phyloP scores from a whole-genome alignment of 2,888 invertebrate genomes.

The Agapostemon virescens region DNA sequence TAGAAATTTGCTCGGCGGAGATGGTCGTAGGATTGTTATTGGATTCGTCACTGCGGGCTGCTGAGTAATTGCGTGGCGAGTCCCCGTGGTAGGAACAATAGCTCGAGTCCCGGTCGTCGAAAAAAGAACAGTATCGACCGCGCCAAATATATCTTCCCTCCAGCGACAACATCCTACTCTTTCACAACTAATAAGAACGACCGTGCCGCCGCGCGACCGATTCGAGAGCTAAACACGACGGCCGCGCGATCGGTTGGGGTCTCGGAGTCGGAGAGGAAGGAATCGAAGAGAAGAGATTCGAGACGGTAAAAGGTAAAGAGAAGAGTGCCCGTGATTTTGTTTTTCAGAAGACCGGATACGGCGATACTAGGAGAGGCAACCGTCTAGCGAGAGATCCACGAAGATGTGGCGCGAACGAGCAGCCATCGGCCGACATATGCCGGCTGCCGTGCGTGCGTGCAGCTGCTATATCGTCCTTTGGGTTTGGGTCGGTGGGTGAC shows the following conservation, averaged over 20 bases:
- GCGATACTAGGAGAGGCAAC: not conserved
- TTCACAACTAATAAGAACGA: constrained; percentile 10
- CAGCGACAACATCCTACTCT: constrained; percentile 39
- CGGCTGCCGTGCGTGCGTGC: constrained; percentile 61
- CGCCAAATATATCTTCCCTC: constrained; percentile 43
- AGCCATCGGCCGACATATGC: constrained; percentile 63
- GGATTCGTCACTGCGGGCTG: constrained; percentile 47
- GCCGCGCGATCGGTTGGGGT: no score
- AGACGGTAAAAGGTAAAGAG: not conserved
- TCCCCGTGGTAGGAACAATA: constrained; percentile 44
- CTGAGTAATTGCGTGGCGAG: constrained; percentile 49
- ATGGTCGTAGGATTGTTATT: constrained; percentile 62
- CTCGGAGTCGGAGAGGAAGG: not conserved
- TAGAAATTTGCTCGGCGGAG: constrained; percentile 64
- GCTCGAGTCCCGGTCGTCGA: constrained; percentile 34
- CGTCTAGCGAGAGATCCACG: constrained; percentile 35
- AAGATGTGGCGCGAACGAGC: constrained; percentile 42
- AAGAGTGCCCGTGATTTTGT: not conserved
- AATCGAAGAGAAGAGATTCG: not conserved
- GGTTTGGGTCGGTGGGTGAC: constrained; percentile 77
- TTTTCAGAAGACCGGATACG: constrained; percentile 10
- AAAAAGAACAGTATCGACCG: constrained; percentile 43
- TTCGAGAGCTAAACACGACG: constrained; percentile 3
- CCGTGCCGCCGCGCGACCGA: constrained; percentile 20
- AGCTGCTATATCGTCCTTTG: constrained; percentile 70